Conservation (phyloP, 2,113 vertebrate species). For the Acrocephalus kingi region DNA sequence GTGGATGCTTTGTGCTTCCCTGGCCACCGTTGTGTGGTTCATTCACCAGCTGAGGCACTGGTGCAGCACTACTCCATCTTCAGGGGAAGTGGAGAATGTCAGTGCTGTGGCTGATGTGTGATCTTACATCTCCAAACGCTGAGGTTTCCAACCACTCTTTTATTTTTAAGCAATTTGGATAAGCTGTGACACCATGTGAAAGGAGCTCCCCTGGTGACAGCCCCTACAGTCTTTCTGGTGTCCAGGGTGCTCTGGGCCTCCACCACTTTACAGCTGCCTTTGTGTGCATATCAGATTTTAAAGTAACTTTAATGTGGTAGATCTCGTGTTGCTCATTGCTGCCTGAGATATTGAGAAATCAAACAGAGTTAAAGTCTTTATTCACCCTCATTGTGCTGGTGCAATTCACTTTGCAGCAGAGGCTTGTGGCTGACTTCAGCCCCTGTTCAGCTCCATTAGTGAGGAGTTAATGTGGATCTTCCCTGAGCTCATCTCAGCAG, state of each 20-base stretch:
- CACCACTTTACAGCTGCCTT: background rate
- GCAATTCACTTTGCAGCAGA: background rate
- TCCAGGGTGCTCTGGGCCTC: background rate
- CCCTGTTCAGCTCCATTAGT: background rate
- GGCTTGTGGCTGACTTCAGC: background rate
- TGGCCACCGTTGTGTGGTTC: background rate
- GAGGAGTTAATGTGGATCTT: background rate
- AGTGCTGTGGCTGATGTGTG: background rate
- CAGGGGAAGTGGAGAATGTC: conserved; percentile 26
- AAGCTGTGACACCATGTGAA: rapidly evolving
- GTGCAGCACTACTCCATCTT: conserved; percentile 42
- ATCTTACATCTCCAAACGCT: rapidly evolving
- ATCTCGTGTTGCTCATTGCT: background rate
- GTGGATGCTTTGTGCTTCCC: background rate
- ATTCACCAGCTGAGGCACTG: background rate
- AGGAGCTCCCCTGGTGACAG: background rate
- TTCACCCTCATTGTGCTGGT: background rate
- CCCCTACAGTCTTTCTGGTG: background rate
- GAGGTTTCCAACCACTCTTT: background rate
- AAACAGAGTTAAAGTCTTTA: background rate
- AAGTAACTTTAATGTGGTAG: background rate
- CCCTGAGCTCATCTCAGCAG: background rate
- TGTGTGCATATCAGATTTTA: background rate
- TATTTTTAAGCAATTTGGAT: background rate
- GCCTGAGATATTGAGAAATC: background rate